These are phyloP conservation scores for Drosophila aldrichi DNA, from an alignment of 2,888 invertebrate genomes.

Conservation along the genomic window DNA sequence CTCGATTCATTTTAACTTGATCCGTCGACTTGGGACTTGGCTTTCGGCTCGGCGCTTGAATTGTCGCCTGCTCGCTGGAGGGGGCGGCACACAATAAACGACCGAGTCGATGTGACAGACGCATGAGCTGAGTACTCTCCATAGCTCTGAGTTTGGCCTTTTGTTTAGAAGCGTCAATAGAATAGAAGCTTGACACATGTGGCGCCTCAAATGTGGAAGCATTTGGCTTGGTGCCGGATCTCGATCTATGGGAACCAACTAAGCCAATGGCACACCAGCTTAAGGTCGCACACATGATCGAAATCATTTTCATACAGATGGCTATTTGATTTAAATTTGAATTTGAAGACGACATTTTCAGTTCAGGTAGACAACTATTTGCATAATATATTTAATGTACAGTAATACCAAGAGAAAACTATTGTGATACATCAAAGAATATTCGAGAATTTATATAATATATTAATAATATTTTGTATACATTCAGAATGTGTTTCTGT, in stretches of 20 bases:
- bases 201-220: conserved; percentile 59
- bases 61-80: conserved; percentile 9
- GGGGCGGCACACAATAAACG: conserved; percentile 53
- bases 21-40: neutral
- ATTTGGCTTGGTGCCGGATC: neutral
- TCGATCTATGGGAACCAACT: conserved; percentile 6
- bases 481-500: neutral
- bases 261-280: conserved; percentile 4
- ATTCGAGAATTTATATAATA: neutral
- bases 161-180: conserved; percentile 67
- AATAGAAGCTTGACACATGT: conserved; percentile 71
- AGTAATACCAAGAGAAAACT: neutral
- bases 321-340: conserved; percentile 7
- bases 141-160: conserved; percentile 16
- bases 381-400: neutral
- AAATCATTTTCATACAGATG: conserved; percentile 9
- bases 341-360: neutral
- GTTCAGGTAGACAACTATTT: neutral
- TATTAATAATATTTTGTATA: neutral
- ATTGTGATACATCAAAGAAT: neutral
- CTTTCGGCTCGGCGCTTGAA: neutral
- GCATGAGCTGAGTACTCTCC: conserved; percentile 35
- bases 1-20: conserved; percentile 17
- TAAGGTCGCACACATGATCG: conserved; percentile 6
- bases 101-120: conserved; percentile 49